phyloP scores from a whole-genome alignment of 2,888 invertebrate genomes.

The Patella depressa region DNA sequence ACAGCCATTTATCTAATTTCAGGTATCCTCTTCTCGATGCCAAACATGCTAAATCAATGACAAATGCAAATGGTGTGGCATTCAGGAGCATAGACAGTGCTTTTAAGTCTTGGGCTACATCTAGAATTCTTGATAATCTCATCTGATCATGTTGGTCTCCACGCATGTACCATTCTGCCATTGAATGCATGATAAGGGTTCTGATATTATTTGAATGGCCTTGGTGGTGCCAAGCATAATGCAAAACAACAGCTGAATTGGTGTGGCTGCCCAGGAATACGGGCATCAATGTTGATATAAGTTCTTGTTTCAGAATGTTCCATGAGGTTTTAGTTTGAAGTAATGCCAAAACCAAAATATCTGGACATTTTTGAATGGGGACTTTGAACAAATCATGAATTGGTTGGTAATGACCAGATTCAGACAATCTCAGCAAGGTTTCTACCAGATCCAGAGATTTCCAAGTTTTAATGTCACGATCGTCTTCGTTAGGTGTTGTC shows the following conservation, averaged over 20 bases:
- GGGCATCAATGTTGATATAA: constrained; percentile 89
- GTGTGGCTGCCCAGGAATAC: constrained; percentile 95
- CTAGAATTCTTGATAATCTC: constrained; percentile 92
- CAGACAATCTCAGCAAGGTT: constrained; percentile 86
- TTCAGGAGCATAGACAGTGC: constrained; percentile 92
- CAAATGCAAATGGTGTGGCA: constrained; percentile 84
- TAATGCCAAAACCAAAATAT: constrained; percentile 89
- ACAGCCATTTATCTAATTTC: constrained; percentile 98
- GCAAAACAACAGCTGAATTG: constrained; percentile 95
- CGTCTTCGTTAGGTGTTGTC: constrained; percentile 93
- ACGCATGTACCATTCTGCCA: constrained; percentile 96
- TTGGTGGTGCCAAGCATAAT: constrained; percentile 93
- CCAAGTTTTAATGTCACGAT: constrained; percentile 94
- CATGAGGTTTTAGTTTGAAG: constrained; percentile 81
- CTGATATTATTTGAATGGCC: constrained; percentile 67
- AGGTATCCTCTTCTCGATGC: constrained; percentile 97
- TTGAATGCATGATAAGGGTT: constrained; percentile 85
- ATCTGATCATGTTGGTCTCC: constrained; percentile 89
- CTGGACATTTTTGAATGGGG: constrained; percentile 93
- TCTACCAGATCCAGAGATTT: constrained; percentile 93
- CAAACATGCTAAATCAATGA: constrained; percentile 96
- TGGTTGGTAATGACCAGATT: constrained; percentile 85
- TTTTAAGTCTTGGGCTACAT: constrained; percentile 94
- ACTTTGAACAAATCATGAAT: constrained; percentile 92
- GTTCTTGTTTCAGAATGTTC: constrained; percentile 80